These are phyloP conservation scores for Lasiurus borealis DNA, from an alignment of 2,113 vertebrate species.

Conservation along the genomic window DNA sequence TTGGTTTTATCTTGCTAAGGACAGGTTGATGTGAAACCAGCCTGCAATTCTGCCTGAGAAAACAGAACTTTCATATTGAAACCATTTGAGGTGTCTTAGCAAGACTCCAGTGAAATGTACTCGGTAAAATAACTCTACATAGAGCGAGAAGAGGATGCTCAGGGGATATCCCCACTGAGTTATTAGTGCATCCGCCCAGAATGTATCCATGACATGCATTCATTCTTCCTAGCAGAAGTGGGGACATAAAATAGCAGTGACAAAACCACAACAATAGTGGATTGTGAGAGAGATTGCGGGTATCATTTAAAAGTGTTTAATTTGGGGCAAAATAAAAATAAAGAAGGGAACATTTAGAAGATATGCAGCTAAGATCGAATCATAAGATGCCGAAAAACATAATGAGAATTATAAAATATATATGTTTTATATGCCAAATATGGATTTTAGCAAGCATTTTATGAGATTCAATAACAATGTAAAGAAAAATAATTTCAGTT, in stretches of 20 bases:
- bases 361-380: not conserved
- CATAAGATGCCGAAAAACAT: not conserved
- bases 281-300: not conserved
- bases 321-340: not conserved
- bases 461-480: slow-evolving; percentile 19
- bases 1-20: slow-evolving; percentile 22
- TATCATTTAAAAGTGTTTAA: not conserved
- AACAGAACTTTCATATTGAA: slow-evolving; percentile 29
- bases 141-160: not conserved
- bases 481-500: slow-evolving; percentile 58
- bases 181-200: not conserved
- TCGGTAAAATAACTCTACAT: not conserved
- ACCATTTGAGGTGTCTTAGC: not conserved
- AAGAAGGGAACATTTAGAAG: not conserved
- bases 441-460: slow-evolving; percentile 41
- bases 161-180: not conserved
- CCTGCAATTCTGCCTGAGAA: not conserved
- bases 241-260: not conserved
- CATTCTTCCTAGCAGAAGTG: not conserved
- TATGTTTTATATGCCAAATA: not conserved
- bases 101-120: not conserved
- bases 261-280: not conserved
- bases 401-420: not conserved
- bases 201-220: not conserved
- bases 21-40: not conserved